phyloP scores from a whole-genome alignment of 1,140 invertebrate genomes.

The Antheraea mylitta region DNA sequence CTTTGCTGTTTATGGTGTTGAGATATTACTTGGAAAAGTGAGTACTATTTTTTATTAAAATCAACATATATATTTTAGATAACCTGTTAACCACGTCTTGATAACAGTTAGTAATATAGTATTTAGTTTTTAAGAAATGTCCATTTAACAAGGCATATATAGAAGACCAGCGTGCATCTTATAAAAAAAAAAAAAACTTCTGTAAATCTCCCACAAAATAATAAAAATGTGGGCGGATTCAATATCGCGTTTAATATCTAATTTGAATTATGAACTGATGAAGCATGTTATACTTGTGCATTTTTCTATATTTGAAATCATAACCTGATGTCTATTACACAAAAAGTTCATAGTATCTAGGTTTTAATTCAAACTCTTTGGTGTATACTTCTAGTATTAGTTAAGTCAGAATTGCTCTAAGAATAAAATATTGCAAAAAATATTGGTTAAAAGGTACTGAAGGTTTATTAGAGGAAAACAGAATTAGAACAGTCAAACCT shows the following conservation, averaged over 20 bases:
- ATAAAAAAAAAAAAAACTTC: background rate
- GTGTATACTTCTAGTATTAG: too few species aligned
- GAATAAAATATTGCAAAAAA: too few species aligned
- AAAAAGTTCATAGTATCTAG: too few species aligned
- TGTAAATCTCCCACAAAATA: background rate
- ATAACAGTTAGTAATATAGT: background rate
- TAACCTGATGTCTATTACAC: too few species aligned
- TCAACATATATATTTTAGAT: background rate
- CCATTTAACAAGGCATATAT: background rate
- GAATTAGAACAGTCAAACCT: too few species aligned
- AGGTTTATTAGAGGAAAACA: too few species aligned
- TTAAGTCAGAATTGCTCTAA: too few species aligned
- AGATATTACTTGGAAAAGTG: conserved; percentile 92
- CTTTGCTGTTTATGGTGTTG: conserved; percentile 86
- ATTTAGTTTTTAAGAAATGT: background rate
- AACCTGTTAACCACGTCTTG: background rate
- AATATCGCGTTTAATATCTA: too few species aligned
- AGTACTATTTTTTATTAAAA: conserved; percentile 41
- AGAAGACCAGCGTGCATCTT: too few species aligned
- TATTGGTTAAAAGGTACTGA: too few species aligned
- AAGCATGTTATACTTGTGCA: background rate
- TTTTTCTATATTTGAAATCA: background rate
- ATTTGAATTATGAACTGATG: too few species aligned
- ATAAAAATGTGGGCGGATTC: background rate
- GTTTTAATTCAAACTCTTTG: too few species aligned